A percentile compares a stretch with the other conserved stretches of the same genome.
Conservation (phyloP, 2,797 vertebrate species). For the Lutra lutra region DNA sequence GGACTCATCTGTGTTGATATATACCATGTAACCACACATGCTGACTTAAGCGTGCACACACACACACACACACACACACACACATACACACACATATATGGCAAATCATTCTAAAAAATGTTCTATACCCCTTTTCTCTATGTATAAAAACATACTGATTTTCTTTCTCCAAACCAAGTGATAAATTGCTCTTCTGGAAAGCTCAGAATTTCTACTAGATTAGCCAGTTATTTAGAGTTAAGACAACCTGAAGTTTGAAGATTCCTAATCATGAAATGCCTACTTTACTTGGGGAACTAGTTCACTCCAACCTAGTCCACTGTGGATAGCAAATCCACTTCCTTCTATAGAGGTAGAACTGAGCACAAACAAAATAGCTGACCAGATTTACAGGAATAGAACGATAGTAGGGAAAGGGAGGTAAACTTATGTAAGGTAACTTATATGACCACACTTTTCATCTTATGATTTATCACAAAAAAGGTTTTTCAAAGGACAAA, state of each 20-base stretch:
- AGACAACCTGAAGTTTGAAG: not conserved
- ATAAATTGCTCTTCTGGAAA: not conserved
- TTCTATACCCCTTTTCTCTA: not conserved
- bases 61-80: no score
- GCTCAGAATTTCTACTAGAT: not conserved
- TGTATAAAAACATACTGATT: not conserved
- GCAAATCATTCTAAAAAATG: not conserved
- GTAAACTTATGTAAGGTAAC: no score
- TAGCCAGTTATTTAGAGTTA: not conserved
- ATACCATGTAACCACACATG: not conserved
- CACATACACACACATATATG: no score
- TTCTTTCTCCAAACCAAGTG: not conserved
- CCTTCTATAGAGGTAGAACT: not conserved
- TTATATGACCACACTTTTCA: not conserved
- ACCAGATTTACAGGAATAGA: not conserved
- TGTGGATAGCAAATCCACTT: not conserved
- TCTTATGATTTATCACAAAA: not conserved
- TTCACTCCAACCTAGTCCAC: not conserved
- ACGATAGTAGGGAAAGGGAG: not conserved
- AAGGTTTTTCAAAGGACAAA: constrained; percentile 25
- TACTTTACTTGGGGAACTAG: not conserved
- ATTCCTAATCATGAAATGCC: not conserved
- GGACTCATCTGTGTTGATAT: not conserved
- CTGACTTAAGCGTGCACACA: not conserved
- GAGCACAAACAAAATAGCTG: not conserved